These are phyloP conservation scores for Agrypnus murinus DNA, from an alignment of 2,888 invertebrate genomes.

Conservation along the genomic window DNA sequence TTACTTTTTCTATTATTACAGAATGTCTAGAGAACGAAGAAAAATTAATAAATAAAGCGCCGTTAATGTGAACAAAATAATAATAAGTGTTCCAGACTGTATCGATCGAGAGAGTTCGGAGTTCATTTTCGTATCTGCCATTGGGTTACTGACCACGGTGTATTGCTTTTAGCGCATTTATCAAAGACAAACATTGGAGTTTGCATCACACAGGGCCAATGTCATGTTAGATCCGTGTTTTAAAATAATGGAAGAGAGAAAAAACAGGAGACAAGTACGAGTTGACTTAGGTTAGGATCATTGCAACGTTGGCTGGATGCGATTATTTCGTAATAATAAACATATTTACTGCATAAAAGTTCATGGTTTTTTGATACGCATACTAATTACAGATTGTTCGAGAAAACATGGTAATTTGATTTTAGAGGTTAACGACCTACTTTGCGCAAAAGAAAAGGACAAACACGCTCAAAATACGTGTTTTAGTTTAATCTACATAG, in stretches of 20 bases:
- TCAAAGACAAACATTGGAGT: constrained; percentile 33
- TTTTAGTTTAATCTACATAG: constrained; percentile 17
- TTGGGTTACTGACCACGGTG: constrained; percentile 59
- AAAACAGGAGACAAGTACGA: background rate
- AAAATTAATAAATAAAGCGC: background rate
- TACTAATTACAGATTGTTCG: constrained; percentile 13
- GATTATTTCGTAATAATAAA: constrained; percentile 51
- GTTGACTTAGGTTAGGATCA: constrained; percentile 49
- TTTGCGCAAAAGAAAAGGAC: constrained; percentile 26
- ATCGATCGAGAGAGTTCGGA: constrained; percentile 55
- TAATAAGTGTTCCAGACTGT: constrained; percentile 53
- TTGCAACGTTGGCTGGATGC: constrained; percentile 15
- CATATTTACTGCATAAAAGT: constrained; percentile 51
- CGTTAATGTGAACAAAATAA: constrained; percentile 19
- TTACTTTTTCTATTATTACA: constrained; percentile 15
- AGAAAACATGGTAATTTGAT: constrained; percentile 41
- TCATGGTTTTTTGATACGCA: constrained; percentile 48
- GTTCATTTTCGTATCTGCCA: constrained; percentile 59
- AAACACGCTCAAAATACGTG: constrained; percentile 42
- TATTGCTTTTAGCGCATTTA: constrained; percentile 44
- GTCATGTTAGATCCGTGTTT: constrained; percentile 31
- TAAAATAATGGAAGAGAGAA: constrained; percentile 19
- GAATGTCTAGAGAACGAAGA: constrained; percentile 4
- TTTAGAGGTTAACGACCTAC: constrained; percentile 40
- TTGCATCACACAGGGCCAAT: constrained; percentile 37